Evolutionary conservation across 2,797 vertebrate species (phyloP), one percentile per base, ranked within the genome.

Genomic region (Acrocephalus scirpaceus): DNA sequence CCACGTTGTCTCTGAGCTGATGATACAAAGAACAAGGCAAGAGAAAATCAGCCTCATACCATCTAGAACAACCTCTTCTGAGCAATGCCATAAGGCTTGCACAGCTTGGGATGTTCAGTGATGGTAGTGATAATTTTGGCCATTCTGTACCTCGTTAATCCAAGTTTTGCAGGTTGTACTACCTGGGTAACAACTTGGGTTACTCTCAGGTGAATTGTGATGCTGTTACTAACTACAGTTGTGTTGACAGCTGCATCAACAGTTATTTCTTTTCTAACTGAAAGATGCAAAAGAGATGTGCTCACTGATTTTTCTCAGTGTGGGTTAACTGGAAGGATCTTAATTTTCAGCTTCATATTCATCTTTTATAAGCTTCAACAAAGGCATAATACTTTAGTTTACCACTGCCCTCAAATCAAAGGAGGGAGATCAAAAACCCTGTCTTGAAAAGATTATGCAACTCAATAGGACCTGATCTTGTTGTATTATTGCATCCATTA

Each of bases 391-490:
- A 75, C 74, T 96, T 94, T 15, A 69, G 80, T 94, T 94, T 89
- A 64, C 54, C 62, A 62, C 48, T 4, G 5, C 47, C 66, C 66
- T 97, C 83, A 92, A 95, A 88, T 94, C 86, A 93, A 95, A 97
- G 80, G 65, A 84, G 48, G 15, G 73, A 95, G 93, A 97, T 97
- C 91, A 96, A 97, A 96, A 67, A 15, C 77, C 94, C 92, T 89
- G 94, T 97, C 98, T 94, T 93, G 87, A 96, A 97, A 96, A 97
- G 97, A 98, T 92, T 97, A 97, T 96, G 98, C 98, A 98, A 98
- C 97, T 98, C 97, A 98, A 97, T 98, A 97, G 93, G 97, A 97
- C 97, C 97, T 97, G 97, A 98, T 98, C 88, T 90, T 53, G 42
- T 70, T 91, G 62, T 95, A 96, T 92, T 95, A 91, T 92, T 92